Evolutionary conservation across 2,113 vertebrate species (phyloP).

Genomic region (Xenopus laevis): DNA sequence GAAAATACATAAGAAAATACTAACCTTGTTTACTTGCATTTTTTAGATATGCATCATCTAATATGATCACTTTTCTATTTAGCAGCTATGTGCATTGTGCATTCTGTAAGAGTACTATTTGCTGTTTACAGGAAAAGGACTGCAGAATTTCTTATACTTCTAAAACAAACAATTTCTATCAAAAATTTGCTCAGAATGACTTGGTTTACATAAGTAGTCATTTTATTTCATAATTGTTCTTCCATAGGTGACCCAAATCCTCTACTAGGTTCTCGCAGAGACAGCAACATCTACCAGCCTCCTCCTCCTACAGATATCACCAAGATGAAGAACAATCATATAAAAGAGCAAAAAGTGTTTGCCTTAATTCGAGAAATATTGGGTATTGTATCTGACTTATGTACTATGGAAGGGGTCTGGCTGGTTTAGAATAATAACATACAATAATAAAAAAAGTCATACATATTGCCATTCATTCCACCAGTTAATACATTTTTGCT

Average conservation of each 20-base stretch:
- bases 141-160: no score
- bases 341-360: conserved; percentile 87
- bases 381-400: conserved; percentile 58
- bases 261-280: conserved; percentile 65
- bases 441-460: background rate
- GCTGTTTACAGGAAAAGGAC: no score
- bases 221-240: background rate
- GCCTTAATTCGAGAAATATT: conserved; percentile 84
- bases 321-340: conserved; percentile 74
- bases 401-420: background rate
- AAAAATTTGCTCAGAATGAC: no score
- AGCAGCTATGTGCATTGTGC: no score
- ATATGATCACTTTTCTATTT: no score
- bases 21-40: no score
- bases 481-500: no score
- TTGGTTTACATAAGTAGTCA: no score
- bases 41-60: no score
- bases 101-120: no score
- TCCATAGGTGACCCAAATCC: conserved; percentile 67
- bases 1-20: no score
- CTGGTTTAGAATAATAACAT: background rate
- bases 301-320: conserved; percentile 76
- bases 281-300: conserved; percentile 81
- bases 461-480: background rate
- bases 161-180: no score